A percentile compares a stretch with the other conserved stretches of the same genome.
Conservation (phyloP, 2,113 vertebrate genomes). For the Podiceps cristatus region DNA sequence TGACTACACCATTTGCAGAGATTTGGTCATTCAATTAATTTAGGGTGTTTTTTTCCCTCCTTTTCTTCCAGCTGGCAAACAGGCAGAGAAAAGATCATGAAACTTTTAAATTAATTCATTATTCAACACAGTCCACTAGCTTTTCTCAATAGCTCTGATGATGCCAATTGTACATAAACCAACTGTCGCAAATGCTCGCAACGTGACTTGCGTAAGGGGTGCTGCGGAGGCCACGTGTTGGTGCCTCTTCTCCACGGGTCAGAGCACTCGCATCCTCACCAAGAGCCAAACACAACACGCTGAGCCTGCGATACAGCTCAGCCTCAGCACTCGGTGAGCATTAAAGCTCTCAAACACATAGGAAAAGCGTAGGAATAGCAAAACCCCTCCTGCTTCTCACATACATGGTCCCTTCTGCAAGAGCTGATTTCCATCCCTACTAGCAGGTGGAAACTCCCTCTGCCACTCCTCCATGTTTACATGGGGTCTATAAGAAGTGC, state of each 20-base stretch:
- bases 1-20: not conserved
- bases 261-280: not conserved
- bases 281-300: not conserved
- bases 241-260: not conserved
- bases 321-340: not conserved
- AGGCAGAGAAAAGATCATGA: conserved; percentile 4
- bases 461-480: not conserved
- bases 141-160: not conserved
- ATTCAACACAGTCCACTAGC: conserved; percentile 14
- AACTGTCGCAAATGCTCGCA: fast-evolving
- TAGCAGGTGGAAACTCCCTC: not conserved
- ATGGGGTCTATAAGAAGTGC: not conserved
- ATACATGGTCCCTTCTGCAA: fast-evolving
- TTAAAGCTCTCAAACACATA: not conserved
- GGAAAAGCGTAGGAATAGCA: fast-evolving
- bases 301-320: not conserved
- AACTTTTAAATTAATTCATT: conserved; percentile 22
- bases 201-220: not conserved
- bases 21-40: not conserved
- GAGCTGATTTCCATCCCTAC: not conserved
- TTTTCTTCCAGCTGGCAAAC: not conserved
- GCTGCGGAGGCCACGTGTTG: fast-evolving
- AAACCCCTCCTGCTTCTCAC: not conserved
- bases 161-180: not conserved
- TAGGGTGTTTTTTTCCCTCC: not conserved